Evolutionary conservation across 2,888 invertebrate genomes (phyloP), one percentile per base, ranked within the genome.

Genomic region (Desoria tigrina): DNA sequence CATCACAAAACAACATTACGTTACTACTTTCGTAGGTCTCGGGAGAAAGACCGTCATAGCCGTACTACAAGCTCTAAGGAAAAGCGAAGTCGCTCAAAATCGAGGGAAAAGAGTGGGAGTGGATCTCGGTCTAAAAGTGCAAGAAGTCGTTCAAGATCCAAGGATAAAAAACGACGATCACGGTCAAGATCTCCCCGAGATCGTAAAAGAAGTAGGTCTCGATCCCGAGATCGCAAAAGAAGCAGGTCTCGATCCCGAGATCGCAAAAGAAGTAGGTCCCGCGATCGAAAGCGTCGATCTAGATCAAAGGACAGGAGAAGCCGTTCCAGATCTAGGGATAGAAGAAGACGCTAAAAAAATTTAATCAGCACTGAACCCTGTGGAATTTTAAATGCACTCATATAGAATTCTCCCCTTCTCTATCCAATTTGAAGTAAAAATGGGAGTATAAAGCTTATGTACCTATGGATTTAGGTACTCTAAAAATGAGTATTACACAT

Each of bases 91-190:
- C 58, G 56, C 37, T 69, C 68, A 28, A 65, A 27, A 18, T 59
- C 64, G 2, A 27, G 51, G 21, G 55, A 55, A 21, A 51, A n/a
- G 11, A 56, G 56, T 23, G 23, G 53, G 11, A 56, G 56, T 23
- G 23, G 53, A 7, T 23, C 32, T 11, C 32, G 32, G 9, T 53
- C 27, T 9, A 23, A 26, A n/a, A 53, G 27, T 45, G 18, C 7
- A 7, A 23, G 45, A n/a, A 45, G 45, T 21, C 45, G 45, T 16
- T 45, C 51, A 7, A 65, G 63, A 42, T 69, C 68, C 23, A 54
- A 64, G 26, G 68, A 69, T 14, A 61, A 26, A n/a, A 51, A 53
- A 26, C 53, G 63, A 28, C 65, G 63, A 18, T 62, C 59, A 28
- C 65, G 63, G n/a, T 62, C 59, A 37, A 56, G 61, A 21, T 65